These are phyloP conservation scores for Zosterops pallidus DNA, from an alignment of 2,113 vertebrate genomes.

Conservation along the genomic window DNA sequence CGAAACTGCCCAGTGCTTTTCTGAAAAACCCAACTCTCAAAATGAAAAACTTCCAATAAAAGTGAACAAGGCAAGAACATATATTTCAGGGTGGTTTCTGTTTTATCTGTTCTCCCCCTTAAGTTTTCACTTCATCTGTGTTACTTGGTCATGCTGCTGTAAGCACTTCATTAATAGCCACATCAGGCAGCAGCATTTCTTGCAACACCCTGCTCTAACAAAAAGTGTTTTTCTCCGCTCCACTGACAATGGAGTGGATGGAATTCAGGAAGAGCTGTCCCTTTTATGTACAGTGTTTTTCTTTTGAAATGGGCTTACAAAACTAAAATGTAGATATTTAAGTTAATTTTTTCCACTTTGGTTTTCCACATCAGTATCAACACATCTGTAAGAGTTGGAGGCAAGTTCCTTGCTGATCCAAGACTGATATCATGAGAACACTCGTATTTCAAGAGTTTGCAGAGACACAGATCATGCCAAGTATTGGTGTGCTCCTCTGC, in stretches of 20 bases:
- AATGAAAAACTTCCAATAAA: not conserved
- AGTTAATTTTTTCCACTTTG: not conserved
- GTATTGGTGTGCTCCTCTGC: not conserved
- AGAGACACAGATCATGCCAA: not conserved
- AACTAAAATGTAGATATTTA: not conserved
- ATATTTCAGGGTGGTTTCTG: not conserved
- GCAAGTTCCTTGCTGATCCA: not conserved
- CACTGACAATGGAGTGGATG: not conserved
- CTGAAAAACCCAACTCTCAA: not conserved
- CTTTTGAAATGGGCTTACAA: not conserved
- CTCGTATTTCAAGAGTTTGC: not conserved
- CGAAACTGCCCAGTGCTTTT: not conserved
- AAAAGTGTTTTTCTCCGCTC: not conserved
- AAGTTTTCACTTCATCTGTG: not conserved
- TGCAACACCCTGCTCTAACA: not conserved
- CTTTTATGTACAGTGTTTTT: not conserved
- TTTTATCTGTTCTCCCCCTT: not conserved
- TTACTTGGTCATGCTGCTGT: not conserved
- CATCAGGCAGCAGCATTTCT: not conserved
- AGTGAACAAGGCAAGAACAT: not conserved
- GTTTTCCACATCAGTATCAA: not conserved
- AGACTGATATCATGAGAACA: not conserved
- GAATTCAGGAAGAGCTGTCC: not conserved
- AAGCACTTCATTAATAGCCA: not conserved
- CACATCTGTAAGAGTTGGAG: not conserved